These are phyloP conservation scores for Sitta europaea DNA, from an alignment of 2,113 vertebrate genomes.

Conservation along the genomic window DNA sequence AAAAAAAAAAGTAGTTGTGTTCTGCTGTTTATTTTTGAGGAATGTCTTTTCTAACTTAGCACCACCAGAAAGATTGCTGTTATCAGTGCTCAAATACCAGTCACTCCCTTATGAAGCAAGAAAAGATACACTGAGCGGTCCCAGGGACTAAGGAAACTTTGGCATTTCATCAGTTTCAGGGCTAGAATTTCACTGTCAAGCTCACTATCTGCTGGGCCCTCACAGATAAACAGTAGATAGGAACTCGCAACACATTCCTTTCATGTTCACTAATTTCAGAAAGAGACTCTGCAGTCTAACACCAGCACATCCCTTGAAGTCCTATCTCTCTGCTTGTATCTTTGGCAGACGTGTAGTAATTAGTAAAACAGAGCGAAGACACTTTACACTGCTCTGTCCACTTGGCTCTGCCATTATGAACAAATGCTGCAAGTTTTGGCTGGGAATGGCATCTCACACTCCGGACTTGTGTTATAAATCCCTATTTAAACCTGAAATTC, in stretches of 20 bases:
- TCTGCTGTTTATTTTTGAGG: constrained; percentile 70
- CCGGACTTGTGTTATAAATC: constrained; percentile 20
- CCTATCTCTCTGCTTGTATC: constrained; percentile 41
- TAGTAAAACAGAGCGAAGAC: constrained; percentile 49
- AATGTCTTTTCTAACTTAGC: constrained; percentile 75
- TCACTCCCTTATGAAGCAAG: constrained; percentile 78
- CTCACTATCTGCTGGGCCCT: constrained; percentile 66
- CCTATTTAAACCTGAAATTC: constrained; percentile 30
- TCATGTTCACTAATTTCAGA: constrained; percentile 68
- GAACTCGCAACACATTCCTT: constrained; percentile 76
- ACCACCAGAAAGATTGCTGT: constrained; percentile 72
- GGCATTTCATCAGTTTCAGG: constrained; percentile 76
- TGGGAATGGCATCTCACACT: constrained; percentile 30
- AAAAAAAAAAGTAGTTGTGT: neutral
- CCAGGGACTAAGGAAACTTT: constrained; percentile 56
- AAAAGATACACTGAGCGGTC: constrained; percentile 68
- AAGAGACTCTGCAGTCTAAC: constrained; percentile 45
- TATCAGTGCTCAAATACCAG: constrained; percentile 82
- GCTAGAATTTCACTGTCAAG: constrained; percentile 77
- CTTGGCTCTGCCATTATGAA: neutral
- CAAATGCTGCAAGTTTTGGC: neutral
- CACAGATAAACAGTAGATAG: constrained; percentile 75
- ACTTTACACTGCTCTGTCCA: constrained; percentile 35
- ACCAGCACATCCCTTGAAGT: constrained; percentile 62
- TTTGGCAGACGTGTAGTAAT: constrained; percentile 60